Percentiles rank a stretch among this genome's conserved stretches.
Conservation (phyloP, 1,140 invertebrate species). For the Bombus breviceps region DNA sequence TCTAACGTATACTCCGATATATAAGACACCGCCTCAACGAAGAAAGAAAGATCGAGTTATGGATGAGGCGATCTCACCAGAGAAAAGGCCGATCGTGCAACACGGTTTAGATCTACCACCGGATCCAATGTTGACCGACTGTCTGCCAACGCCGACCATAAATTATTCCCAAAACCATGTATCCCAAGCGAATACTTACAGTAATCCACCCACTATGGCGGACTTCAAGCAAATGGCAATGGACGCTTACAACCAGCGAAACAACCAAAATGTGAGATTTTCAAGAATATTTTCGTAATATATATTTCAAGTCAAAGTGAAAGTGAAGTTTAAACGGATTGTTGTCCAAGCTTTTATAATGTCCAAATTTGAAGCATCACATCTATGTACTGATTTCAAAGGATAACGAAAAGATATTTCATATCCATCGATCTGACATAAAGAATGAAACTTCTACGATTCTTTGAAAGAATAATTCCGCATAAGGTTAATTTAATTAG, state of each 20-base stretch:
- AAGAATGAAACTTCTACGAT: not conserved
- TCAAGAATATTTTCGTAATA: not conserved
- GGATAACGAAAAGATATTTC: not conserved
- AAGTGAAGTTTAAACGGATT: no score
- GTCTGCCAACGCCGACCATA: constrained; percentile 67
- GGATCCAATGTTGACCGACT: constrained; percentile 69
- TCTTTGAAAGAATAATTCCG: not conserved
- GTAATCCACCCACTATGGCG: constrained; percentile 75
- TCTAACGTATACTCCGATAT: constrained; percentile 83
- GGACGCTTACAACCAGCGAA: constrained; percentile 79
- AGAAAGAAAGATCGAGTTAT: constrained; percentile 77
- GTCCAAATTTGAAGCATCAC: not conserved
- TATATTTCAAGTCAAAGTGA: no score
- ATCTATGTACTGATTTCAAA: not conserved
- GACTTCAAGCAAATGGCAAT: constrained; percentile 80
- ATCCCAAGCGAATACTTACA: constrained; percentile 67
- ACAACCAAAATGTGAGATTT: constrained; percentile 76
- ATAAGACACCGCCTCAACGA: constrained; percentile 84
- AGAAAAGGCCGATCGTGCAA: constrained; percentile 76
- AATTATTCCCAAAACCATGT: constrained; percentile 73
- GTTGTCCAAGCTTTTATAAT: not conserved
- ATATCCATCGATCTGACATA: not conserved
- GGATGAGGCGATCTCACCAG: constrained; percentile 72
- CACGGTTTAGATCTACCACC: constrained; percentile 66
- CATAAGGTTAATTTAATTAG: no score